These are phyloP conservation scores for Parapristionchus giblindavisi DNA, from an alignment of 2,888 invertebrate species.

Conservation along the genomic window DNA sequence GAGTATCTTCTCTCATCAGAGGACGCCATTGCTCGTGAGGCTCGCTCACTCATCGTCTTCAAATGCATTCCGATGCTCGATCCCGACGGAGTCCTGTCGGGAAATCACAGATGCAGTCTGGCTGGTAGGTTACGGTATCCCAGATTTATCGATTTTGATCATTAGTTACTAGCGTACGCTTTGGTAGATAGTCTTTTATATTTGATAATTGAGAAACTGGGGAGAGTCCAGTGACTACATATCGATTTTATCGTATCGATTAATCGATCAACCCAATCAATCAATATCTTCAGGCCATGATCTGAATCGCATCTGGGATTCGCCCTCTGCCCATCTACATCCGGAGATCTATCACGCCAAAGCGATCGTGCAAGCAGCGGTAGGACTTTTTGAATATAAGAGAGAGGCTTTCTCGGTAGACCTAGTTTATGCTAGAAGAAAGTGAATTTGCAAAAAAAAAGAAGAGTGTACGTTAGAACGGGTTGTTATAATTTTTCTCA, in stretches of 20 bases:
- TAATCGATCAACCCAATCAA: no score
- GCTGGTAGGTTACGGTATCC: neutral
- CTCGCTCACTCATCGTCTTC: conserved; percentile 81
- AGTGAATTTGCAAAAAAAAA: neutral
- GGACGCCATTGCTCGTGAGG: conserved; percentile 74
- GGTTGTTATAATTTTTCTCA: no score
- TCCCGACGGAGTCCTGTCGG: conserved; percentile 86
- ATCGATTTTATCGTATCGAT: conserved; percentile 27
- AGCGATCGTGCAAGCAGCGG: conserved; percentile 71
- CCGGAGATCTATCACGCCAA: conserved; percentile 93
- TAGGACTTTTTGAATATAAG: neutral
- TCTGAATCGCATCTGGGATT: conserved; percentile 77
- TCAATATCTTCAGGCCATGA: conserved; percentile 88
- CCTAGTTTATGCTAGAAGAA: neutral
- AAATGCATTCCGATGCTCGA: conserved; percentile 89
- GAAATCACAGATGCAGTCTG: conserved; percentile 71
- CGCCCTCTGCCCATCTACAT: conserved; percentile 88
- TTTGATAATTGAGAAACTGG: neutral
- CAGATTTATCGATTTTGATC: neutral
- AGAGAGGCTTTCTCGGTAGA: neutral
- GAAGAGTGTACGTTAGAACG: neutral
- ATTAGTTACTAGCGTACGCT: neutral
- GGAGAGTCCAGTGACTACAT: no score
- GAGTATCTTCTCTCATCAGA: conserved; percentile 69
- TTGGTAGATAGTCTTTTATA: neutral